Evolutionary conservation across 2,888 invertebrate species (phyloP).

Genomic region (Hartigia nigra): DNA sequence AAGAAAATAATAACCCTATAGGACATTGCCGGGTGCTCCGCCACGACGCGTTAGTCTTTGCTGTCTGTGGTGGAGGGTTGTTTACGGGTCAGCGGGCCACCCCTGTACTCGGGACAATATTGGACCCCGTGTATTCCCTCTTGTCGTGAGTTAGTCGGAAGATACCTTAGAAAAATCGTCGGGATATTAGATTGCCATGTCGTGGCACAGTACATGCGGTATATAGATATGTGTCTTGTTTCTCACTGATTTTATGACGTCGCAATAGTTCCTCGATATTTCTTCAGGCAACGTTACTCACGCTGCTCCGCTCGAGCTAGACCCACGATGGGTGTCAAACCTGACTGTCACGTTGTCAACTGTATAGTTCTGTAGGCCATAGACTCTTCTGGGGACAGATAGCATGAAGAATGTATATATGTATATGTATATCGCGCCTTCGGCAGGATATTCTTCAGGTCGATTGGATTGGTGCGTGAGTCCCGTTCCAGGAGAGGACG

Average conservation of each 20-base stretch:
- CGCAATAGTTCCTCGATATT: neutral
- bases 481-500: neutral
- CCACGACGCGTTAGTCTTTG: neutral
- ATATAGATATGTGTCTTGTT: neutral
- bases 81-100: neutral
- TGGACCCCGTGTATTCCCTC: neutral
- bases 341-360: neutral
- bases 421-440: neutral
- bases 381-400: neutral
- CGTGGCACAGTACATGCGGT: neutral
- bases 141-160: neutral
- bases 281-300: neutral
- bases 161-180: neutral
- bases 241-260: neutral
- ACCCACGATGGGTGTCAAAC: neutral
- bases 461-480: neutral
- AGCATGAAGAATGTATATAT: neutral
- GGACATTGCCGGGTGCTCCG: neutral
- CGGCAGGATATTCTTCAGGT: neutral
- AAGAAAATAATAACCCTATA: neutral
- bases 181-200: neutral
- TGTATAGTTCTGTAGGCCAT: neutral
- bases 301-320: neutral
- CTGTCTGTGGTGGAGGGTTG: neutral
- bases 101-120: neutral